Conservation (phyloP, 2,797 vertebrate genomes). For the Clarias laeviceps region DNA sequence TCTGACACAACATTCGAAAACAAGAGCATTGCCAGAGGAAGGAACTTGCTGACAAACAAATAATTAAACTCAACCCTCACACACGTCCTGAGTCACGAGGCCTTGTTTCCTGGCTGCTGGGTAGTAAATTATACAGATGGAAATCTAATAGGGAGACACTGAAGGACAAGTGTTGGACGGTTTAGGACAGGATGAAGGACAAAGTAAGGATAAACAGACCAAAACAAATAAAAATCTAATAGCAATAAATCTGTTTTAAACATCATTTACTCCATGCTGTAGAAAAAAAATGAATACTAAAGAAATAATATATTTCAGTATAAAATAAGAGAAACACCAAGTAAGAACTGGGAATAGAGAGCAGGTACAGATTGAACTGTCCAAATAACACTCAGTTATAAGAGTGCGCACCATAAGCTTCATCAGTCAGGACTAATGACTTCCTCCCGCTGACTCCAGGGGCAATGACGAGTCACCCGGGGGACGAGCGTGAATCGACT, state of each 20-base stretch:
- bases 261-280: neutral
- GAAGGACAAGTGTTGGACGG: slow-evolving; percentile 28
- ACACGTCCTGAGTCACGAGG: slow-evolving; percentile 52
- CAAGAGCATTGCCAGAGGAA: neutral
- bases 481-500: neutral
- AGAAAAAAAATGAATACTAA: neutral
- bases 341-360: neutral
- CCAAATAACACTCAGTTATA: neutral
- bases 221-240: neutral
- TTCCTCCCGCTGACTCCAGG: neutral
- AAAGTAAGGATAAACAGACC: neutral
- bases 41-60: slow-evolving; percentile 59
- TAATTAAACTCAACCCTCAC: slow-evolving; percentile 50
- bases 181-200: neutral
- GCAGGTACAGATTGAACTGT: neutral
- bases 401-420: neutral
- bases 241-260: neutral
- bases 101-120: slow-evolving; percentile 38
- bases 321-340: neutral
- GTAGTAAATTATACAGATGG: slow-evolving; percentile 46
- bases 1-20: neutral
- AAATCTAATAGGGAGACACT: slow-evolving; percentile 31
- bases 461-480: neutral
- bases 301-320: neutral
- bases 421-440: neutral